A percentile compares a stretch with the other conserved stretches of the same genome.
Evolutionary conservation across 2,113 vertebrate species (phyloP).

Genomic region (Urocitellus parryii): DNA sequence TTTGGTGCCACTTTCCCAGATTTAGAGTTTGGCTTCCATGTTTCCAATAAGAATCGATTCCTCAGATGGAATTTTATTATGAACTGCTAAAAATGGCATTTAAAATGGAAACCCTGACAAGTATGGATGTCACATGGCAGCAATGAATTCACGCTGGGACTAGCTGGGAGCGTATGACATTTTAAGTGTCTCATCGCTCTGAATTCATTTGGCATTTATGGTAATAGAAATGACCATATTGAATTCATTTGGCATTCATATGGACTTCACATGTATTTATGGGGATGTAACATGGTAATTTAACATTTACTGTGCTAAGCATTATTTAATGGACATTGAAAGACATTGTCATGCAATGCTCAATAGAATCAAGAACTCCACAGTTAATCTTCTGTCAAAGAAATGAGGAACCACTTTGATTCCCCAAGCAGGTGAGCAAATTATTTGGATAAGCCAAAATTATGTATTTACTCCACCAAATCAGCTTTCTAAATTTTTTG

Average conservation of each 20-base stretch:
- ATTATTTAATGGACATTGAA: constrained; percentile 72
- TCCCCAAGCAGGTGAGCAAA: constrained; percentile 51
- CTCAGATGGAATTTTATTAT: constrained; percentile 64
- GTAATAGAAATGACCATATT: constrained; percentile 72
- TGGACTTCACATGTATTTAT: constrained; percentile 75
- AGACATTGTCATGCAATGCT: constrained; percentile 56
- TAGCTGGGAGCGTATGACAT: constrained; percentile 59
- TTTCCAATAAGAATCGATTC: constrained; percentile 29
- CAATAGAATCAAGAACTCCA: constrained; percentile 69
- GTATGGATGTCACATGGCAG: constrained; percentile 46
- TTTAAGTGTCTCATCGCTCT: constrained; percentile 72
- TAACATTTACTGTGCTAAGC: constrained; percentile 78
- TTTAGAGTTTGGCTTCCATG: constrained; percentile 50
- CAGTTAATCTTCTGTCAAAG: constrained; percentile 73
- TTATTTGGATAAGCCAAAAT: constrained; percentile 72
- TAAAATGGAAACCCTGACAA: constrained; percentile 74
- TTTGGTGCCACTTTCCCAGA: neutral
- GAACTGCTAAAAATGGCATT: constrained; percentile 60
- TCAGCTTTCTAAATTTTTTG: constrained; percentile 70
- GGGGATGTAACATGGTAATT: constrained; percentile 78
- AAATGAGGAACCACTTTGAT: constrained; percentile 68
- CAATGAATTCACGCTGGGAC: constrained; percentile 70
- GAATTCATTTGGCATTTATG: constrained; percentile 78
- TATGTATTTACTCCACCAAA: constrained; percentile 61
- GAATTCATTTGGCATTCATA: constrained; percentile 71